These are phyloP conservation scores for Zosterops hypoxanthus DNA, from an alignment of 2,113 vertebrate species.

Conservation along the genomic window DNA sequence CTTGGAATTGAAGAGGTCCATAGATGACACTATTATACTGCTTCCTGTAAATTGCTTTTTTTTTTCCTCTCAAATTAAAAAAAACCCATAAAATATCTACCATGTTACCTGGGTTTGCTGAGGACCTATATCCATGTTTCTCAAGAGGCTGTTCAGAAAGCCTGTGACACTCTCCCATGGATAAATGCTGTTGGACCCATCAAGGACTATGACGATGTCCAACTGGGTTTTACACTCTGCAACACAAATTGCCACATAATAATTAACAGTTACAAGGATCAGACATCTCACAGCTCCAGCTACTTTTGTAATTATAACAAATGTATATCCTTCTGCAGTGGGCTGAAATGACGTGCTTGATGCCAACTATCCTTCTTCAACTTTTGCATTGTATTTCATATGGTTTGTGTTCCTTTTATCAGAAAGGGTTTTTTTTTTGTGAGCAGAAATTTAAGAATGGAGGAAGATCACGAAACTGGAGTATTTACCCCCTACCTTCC, in stretches of 20 bases:
- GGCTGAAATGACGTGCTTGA: background rate
- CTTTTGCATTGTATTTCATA: background rate
- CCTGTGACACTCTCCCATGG: slow-evolving; percentile 87
- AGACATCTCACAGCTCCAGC: background rate
- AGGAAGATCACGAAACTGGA: background rate
- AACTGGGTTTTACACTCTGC: slow-evolving; percentile 87
- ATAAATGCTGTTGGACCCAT: slow-evolving; percentile 97
- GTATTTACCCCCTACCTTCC: background rate
- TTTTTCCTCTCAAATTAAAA: background rate
- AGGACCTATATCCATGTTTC: slow-evolving; percentile 86
- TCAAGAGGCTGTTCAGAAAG: slow-evolving; percentile 85
- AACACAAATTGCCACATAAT: slow-evolving; percentile 38
- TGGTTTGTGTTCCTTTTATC: background rate
- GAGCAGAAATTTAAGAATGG: background rate
- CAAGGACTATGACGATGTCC: slow-evolving; percentile 93
- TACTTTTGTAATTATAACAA: background rate
- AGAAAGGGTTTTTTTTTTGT: background rate
- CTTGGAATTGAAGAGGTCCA: background rate
- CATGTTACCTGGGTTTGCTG: slow-evolving; percentile 85
- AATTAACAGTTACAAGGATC: background rate
- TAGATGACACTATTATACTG: background rate
- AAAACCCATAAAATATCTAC: background rate
- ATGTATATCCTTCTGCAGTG: background rate
- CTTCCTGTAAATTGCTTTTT: background rate
- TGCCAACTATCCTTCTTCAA: background rate